phyloP scores from a whole-genome alignment of 2,888 invertebrate genomes.

The Habroteleia sp. region DNA sequence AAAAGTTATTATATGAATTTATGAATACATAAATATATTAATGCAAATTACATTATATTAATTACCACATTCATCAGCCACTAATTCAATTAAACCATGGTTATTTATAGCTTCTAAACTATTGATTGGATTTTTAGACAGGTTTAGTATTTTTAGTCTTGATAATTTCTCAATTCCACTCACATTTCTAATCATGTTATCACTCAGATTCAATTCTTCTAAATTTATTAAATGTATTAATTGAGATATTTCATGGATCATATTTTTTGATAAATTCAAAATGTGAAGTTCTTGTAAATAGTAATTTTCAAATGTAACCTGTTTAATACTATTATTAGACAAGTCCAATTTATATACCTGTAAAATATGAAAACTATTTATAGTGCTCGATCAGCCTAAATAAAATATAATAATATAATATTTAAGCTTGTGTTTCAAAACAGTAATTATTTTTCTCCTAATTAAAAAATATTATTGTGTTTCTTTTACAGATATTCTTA shows the following conservation, averaged over 20 bases:
- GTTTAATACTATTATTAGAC: constrained; percentile 84
- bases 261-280: constrained; percentile 83
- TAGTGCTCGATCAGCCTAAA: too few species aligned
- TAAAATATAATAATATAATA: too few species aligned
- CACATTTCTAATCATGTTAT: constrained; percentile 84
- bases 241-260: constrained; percentile 82
- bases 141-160: constrained; percentile 83
- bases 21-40: too few species aligned
- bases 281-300: constrained; percentile 81
- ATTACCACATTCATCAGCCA: constrained; percentile 82
- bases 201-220: constrained; percentile 84
- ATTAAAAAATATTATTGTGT: too few species aligned
- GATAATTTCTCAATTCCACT: constrained; percentile 70
- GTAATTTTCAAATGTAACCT: constrained; percentile 74
- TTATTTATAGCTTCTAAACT: constrained; percentile 84
- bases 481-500: too few species aligned
- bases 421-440: too few species aligned
- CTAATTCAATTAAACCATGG: constrained; percentile 83
- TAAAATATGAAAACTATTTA: too few species aligned
- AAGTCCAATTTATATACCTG: constrained; percentile 86
- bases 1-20: too few species aligned
- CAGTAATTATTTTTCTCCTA: too few species aligned
- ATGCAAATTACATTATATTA: too few species aligned
- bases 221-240: constrained; percentile 83
- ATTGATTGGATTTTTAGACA: constrained; percentile 85